Evolutionary conservation across 2,113 vertebrate species (phyloP).

Genomic region (Nycticorax nycticorax): DNA sequence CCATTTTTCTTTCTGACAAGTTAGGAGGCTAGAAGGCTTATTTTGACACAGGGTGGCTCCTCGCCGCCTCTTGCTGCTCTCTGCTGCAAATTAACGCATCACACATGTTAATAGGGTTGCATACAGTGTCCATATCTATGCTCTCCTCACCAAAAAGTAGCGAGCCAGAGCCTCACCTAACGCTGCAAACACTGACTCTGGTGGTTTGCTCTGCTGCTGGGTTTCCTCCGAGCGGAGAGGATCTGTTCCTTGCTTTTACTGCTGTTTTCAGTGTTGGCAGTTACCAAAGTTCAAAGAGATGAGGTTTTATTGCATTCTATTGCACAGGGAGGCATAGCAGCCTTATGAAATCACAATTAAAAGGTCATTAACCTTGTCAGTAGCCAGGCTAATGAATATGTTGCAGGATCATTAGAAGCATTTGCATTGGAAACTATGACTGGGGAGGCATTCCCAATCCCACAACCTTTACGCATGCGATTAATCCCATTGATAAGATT

Average conservation of each 20-base stretch:
- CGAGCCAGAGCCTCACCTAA: not conserved
- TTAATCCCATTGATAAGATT: not conserved
- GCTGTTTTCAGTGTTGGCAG: not conserved
- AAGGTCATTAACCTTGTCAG: slow-evolving; percentile 10
- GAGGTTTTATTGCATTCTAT: slow-evolving; percentile 41
- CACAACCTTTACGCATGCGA: not conserved
- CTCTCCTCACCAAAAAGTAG: not conserved
- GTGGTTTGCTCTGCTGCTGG: not conserved
- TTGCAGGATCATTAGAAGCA: not conserved
- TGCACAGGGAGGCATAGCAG: not conserved
- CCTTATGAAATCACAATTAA: slow-evolving; percentile 31
- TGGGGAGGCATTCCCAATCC: not conserved
- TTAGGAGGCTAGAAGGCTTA: not conserved
- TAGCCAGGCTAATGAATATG: not conserved
- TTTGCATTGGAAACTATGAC: not conserved
- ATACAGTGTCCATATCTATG: not conserved
- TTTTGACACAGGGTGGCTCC: not conserved
- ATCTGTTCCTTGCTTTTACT: not conserved
- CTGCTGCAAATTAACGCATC: not conserved
- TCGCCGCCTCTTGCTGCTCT: not conserved
- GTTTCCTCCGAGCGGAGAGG: not conserved
- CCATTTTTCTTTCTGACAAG: not conserved
- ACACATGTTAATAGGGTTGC: not conserved
- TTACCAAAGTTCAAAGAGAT: slow-evolving; percentile 49
- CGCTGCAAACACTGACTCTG: not conserved